Conservation (phyloP, 2,888 invertebrate genomes). For the Drosophila tripunctata region DNA sequence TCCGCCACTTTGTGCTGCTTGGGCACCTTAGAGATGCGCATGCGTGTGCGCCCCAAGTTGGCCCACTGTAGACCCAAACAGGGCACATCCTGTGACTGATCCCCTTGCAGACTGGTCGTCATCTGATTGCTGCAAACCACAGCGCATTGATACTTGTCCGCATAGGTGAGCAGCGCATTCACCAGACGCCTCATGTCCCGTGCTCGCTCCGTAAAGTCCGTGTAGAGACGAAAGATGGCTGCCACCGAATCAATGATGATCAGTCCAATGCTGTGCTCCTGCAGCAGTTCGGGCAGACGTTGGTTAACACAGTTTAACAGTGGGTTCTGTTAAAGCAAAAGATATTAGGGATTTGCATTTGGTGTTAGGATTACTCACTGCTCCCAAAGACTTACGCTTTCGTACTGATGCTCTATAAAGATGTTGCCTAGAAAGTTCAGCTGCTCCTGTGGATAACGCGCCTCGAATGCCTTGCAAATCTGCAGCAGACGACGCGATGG, state of each 20-base stretch:
- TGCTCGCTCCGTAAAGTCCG: slow-evolving; percentile 85
- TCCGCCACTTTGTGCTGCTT: slow-evolving; percentile 73
- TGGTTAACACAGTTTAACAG: slow-evolving; percentile 86
- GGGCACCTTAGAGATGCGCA: slow-evolving; percentile 84
- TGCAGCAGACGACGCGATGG: slow-evolving; percentile 89
- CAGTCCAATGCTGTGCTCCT: slow-evolving; percentile 86
- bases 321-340: slow-evolving; percentile 84
- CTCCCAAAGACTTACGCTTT: slow-evolving; percentile 84
- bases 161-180: slow-evolving; percentile 85
- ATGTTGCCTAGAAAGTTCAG: slow-evolving; percentile 86
- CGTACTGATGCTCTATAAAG: slow-evolving; percentile 88
- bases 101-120: slow-evolving; percentile 41
- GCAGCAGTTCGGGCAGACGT: slow-evolving; percentile 86
- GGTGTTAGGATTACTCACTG: not conserved
- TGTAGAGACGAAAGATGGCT: slow-evolving; percentile 87
- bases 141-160: slow-evolving; percentile 85
- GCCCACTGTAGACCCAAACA: slow-evolving; percentile 89
- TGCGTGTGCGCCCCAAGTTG: slow-evolving; percentile 87
- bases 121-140: slow-evolving; percentile 91
- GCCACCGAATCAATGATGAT: slow-evolving; percentile 91
- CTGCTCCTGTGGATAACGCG: slow-evolving; percentile 75
- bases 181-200: slow-evolving; percentile 86
- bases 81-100: slow-evolving; percentile 83
- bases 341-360: too few species aligned
- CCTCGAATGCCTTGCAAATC: slow-evolving; percentile 83